These are phyloP conservation scores for Labeo calbasu DNA, from an alignment of 2,797 vertebrate species.

Conservation along the genomic window DNA sequence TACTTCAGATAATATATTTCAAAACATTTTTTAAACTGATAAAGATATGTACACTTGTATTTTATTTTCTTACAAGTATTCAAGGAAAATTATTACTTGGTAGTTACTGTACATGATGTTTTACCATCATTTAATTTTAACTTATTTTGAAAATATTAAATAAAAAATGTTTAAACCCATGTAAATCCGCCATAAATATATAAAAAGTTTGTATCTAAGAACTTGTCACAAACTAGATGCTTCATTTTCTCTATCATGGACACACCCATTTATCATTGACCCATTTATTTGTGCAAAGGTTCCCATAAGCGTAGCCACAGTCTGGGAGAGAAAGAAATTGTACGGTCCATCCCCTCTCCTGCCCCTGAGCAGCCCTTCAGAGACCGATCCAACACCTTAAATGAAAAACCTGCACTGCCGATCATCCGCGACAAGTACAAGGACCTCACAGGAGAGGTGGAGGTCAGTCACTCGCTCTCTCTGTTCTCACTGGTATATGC, in stretches of 20 bases:
- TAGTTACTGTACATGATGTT: background rate
- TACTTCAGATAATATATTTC: background rate
- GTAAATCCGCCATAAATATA: background rate
- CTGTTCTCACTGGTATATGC: background rate
- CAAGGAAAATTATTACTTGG: background rate
- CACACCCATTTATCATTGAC: background rate
- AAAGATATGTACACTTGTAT: too few species aligned
- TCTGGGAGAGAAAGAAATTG: constrained; percentile 94
- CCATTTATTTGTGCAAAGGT: constrained; percentile 72
- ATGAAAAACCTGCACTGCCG: constrained; percentile 90
- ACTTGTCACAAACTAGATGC: background rate
- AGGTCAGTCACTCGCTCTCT: constrained; percentile 79
- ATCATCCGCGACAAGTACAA: constrained; percentile 99
- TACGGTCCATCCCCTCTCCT: constrained; percentile 81
- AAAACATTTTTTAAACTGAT: background rate
- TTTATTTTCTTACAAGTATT: too few species aligned
- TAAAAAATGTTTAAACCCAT: background rate
- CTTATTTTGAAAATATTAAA: background rate
- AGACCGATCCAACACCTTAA: constrained; percentile 93
- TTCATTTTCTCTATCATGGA: background rate
- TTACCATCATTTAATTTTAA: background rate
- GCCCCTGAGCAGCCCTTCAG: constrained; percentile 89
- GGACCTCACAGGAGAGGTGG: constrained; percentile 96
- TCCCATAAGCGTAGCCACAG: constrained; percentile 97
- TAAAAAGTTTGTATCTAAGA: background rate